Evolutionary conservation across 2,113 vertebrate genomes (phyloP).

Genomic region (Gallinago undulata): DNA sequence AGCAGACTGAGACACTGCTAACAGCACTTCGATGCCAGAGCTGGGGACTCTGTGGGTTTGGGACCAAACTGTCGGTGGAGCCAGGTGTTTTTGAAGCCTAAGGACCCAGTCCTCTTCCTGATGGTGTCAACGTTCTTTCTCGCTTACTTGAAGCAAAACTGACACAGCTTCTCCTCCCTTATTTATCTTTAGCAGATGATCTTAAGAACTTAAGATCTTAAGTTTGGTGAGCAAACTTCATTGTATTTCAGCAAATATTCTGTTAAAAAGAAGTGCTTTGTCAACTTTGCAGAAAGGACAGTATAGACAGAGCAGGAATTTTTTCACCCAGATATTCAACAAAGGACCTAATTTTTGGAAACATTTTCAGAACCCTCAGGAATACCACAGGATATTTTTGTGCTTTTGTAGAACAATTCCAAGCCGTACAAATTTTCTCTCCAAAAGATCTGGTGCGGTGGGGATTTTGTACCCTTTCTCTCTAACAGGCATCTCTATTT

Average conservation of each 20-base stretch:
- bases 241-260: not conserved
- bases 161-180: not conserved
- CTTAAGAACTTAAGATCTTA: not conserved
- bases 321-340: not conserved
- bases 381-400: not conserved
- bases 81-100: rapidly evolving
- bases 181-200: not conserved
- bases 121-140: not conserved
- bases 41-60: not conserved
- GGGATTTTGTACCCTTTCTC: not conserved
- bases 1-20: not conserved
- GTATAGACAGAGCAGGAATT: not conserved
- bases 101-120: not conserved
- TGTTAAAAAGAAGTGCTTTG: not conserved
- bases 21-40: not conserved
- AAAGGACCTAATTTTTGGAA: not conserved
- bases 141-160: not conserved
- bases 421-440: not conserved
- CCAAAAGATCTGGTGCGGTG: not conserved
- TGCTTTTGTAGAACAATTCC: not conserved
- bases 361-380: not conserved
- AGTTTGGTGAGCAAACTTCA: not conserved
- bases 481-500: not conserved
- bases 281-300: not conserved
- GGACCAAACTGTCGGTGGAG: rapidly evolving